These are phyloP conservation scores for Shinisaurus crocodilurus DNA, from an alignment of 2,113 vertebrate genomes.

Conservation along the genomic window DNA sequence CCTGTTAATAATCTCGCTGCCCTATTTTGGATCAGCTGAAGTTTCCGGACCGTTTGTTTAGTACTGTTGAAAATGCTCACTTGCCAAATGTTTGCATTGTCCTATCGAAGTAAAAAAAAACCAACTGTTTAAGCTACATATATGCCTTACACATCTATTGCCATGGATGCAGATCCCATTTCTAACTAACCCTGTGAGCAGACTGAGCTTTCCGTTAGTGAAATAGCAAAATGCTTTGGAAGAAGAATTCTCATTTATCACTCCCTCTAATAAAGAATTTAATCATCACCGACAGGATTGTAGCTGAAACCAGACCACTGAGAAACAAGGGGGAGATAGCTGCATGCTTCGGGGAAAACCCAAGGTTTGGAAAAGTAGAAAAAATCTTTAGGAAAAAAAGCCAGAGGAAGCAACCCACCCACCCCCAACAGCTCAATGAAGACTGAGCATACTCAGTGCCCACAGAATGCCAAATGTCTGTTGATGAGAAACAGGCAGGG, in stretches of 20 bases:
- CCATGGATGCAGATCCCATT: neutral
- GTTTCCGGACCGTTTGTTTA: too few relatives aligned
- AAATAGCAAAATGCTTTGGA: neutral
- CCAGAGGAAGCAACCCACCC: neutral
- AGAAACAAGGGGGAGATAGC: neutral
- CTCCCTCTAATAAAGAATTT: neutral
- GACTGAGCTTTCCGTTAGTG: neutral
- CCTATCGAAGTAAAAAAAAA: neutral
- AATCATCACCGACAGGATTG: neutral
- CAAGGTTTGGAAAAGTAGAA: neutral
- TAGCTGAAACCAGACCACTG: neutral
- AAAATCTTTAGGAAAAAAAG: neutral
- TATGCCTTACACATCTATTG: neutral
- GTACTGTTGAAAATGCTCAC: rapidly evolving
- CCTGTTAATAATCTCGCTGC: too few relatives aligned
- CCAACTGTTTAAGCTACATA: neutral
- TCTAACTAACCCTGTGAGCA: neutral
- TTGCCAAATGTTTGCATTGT: neutral
- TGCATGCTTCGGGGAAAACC: neutral
- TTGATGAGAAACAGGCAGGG: neutral
- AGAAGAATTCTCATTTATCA: neutral
- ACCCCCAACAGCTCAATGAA: too few relatives aligned
- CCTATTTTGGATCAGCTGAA: too few relatives aligned
- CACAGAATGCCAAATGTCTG: neutral
- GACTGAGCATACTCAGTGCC: neutral